Percentiles rank a stretch among this genome's conserved stretches.
These are phyloP conservation scores for Aurelia aurita DNA, from an alignment of 30 jellyfish, hydroid and myxozoan species.

Conservation along the genomic window DNA sequence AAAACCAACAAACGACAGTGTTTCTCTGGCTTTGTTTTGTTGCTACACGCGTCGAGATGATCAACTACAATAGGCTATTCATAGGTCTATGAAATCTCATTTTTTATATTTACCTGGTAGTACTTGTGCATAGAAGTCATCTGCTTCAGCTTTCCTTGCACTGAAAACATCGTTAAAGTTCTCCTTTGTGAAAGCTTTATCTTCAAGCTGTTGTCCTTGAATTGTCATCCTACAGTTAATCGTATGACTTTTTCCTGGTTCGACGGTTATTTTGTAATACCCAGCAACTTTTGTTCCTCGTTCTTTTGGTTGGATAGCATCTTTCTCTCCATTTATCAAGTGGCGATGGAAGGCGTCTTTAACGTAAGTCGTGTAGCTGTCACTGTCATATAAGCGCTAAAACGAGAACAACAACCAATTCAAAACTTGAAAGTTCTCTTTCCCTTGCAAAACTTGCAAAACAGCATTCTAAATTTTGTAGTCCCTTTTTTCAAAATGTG, in stretches of 20 bases:
- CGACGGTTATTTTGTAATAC: slow-evolving; percentile 59
- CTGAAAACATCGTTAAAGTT: slow-evolving; percentile 70
- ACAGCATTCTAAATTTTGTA: no score
- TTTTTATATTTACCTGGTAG: slow-evolving; percentile 76
- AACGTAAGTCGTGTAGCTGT: slow-evolving; percentile 74
- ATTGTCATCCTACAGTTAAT: slow-evolving; percentile 57
- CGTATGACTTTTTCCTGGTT: slow-evolving; percentile 62
- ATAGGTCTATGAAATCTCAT: no score
- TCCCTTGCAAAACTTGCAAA: neutral
- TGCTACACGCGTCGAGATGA: no score
- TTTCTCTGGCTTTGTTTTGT: no score
- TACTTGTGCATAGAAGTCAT: slow-evolving; percentile 72
- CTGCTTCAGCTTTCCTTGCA: slow-evolving; percentile 73
- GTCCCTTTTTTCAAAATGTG: no score
- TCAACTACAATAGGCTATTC: no score
- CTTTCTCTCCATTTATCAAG: slow-evolving; percentile 75
- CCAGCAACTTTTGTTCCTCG: slow-evolving; percentile 95
- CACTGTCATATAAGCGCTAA: slow-evolving; percentile 71
- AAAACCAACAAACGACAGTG: no score
- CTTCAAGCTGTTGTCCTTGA: slow-evolving; percentile 52
- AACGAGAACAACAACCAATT: neutral
- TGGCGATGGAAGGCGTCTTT: slow-evolving; percentile 97
- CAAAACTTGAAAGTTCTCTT: neutral
- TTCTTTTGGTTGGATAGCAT: slow-evolving; percentile 80
- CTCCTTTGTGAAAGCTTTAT: slow-evolving; percentile 38